These are phyloP conservation scores for Drosophila kanapiae DNA, from an alignment of 1,140 invertebrate species.

Conservation along the genomic window DNA sequence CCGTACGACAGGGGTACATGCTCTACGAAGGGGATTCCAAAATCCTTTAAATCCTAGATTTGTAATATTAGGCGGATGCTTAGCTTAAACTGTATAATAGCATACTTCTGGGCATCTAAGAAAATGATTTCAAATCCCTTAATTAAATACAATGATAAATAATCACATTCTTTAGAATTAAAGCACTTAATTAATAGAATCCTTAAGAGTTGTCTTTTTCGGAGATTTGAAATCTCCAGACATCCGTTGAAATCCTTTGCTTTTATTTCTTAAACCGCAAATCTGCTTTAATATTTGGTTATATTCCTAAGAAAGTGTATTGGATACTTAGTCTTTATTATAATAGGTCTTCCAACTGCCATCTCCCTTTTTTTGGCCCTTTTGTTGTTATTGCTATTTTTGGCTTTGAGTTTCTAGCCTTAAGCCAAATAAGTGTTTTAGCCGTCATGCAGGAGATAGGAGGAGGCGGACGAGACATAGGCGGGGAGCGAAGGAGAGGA, in stretches of 20 bases:
- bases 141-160: neutral
- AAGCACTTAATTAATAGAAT: no score
- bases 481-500: slow-evolving; percentile 36
- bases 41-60: neutral
- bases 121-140: neutral
- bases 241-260: neutral
- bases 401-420: slow-evolving; percentile 78
- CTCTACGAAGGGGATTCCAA: neutral
- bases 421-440: slow-evolving; percentile 83
- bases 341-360: slow-evolving; percentile 6
- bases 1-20: neutral
- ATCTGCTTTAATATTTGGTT: neutral
- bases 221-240: neutral
- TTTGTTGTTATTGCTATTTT: slow-evolving; percentile 58
- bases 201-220: neutral
- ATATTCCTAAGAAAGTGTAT: slow-evolving; percentile 17
- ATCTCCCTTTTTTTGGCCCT: neutral
- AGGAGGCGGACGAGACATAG: slow-evolving; percentile 13
- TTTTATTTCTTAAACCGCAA: neutral
- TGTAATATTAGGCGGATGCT: no score
- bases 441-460: slow-evolving; percentile 56
- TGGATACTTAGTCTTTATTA: slow-evolving; percentile 8
- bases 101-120: neutral
- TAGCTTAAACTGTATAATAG: neutral
- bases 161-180: neutral